Base-by-base conservation (phyloP, 2,113 vertebrate genomes). In the Sturnus vulgaris region DNA sequence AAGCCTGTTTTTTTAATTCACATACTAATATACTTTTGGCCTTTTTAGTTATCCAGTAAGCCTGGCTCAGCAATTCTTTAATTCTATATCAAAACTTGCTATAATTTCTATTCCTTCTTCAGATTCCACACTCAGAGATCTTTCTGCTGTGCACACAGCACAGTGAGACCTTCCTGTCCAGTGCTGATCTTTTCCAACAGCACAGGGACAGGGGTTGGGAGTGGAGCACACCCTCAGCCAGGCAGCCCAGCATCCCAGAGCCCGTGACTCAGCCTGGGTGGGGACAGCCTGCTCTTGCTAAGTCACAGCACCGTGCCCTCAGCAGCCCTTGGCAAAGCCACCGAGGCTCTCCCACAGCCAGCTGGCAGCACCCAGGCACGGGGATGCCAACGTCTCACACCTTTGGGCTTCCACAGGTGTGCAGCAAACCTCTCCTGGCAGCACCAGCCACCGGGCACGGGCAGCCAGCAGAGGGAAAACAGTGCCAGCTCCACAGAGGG, bases 391-490 rank as follows among this genome's bases (percentile, higher is more conserved):
- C 0, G 3, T 30, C 69, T 78, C 24, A 2, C 86, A 70, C 78
- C 50, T 95, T 56, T 3, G 30, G 31, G 6, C 21, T 70, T 10
- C 40, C 65, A 42, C 2, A 20, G 75, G 33, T 42, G 56, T 3
- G 39, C 11, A 5, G 19, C 9, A 57, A 65, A 33, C 24, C 65
- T 47, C 49, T 39, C 66, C 70, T 8, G 28, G 56, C 18, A 39
- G 27, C 65, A 47, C 0, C 0, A 65, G 60, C 25, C n/a, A 31
- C 9, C 73, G 27, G 42, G 59, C 5, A 23, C 0, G 1, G 3
- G 47, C 69, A 52, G 15, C 12, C n/a, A 28, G 33, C 0, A 0
- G n/a, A 42, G 30, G 11, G 57, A 33, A 64, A 33, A 0, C 39
- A 42, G 15, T 4, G 28, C n/a, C 73, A 73, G 14, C 15, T 61